Conservation (phyloP, 2,797 vertebrate species). For the Gastrophryne carolinensis region DNA sequence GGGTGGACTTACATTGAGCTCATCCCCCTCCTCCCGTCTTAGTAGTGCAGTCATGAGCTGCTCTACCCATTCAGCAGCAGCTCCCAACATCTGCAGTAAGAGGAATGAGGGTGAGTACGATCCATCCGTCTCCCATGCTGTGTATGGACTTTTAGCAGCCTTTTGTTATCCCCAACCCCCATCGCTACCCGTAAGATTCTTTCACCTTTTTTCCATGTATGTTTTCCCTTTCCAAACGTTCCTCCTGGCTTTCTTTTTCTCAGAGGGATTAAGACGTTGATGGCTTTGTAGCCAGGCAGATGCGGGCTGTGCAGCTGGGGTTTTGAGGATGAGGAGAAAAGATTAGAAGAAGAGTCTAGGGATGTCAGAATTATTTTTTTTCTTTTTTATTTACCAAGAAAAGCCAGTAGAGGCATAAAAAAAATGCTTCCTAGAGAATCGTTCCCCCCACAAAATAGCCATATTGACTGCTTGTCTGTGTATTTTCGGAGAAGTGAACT, state of each 20-base stretch:
- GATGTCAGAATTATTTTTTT: constrained; percentile 36
- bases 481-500: constrained; percentile 22
- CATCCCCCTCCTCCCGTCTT: constrained; percentile 43
- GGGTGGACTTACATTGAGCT: constrained; percentile 60
- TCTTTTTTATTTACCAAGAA: too few relatives aligned
- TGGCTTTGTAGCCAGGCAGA: constrained; percentile 7
- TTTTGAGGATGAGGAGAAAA: background rate
- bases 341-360: constrained; percentile 18
- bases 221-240: background rate
- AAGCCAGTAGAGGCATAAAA: background rate
- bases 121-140: background rate
- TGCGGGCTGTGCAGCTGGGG: constrained; percentile 15
- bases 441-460: background rate
- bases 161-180: too few relatives aligned
- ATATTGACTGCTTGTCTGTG: constrained; percentile 4
- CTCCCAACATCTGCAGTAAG: constrained; percentile 54
- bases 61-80: constrained; percentile 64
- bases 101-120: constrained; percentile 56
- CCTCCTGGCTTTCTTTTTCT: background rate
- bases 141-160: background rate
- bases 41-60: constrained; percentile 58
- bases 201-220: background rate
- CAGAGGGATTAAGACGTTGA: background rate
- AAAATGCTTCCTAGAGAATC: background rate
- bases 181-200: too few relatives aligned